A percentile compares a stretch with the other conserved stretches of the same genome.
phyloP scores from a whole-genome alignment of 1,140 invertebrate genomes.

The Cherax quadricarinatus region DNA sequence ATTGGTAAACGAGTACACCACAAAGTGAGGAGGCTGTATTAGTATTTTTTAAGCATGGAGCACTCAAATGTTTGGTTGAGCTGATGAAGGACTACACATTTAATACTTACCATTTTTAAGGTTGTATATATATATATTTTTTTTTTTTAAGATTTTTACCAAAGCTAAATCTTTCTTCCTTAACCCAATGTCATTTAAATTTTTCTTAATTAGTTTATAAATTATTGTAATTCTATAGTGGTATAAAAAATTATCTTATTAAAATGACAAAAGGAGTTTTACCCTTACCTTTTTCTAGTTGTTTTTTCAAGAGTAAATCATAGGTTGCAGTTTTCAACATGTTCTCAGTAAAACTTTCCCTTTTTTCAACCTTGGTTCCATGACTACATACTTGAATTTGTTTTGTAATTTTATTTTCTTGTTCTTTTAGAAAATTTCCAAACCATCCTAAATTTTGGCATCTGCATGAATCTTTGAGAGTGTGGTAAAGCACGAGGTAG shows the following conservation, averaged over 20 bases:
- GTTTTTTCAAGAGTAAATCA: constrained; percentile 1
- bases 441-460: neutral
- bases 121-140: no score
- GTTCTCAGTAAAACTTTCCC: neutral
- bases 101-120: no score
- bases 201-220: no score
- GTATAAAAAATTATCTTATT: neutral
- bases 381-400: neutral
- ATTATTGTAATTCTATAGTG: no score
- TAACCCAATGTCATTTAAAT: no score
- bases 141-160: no score
- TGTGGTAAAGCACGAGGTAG: neutral
- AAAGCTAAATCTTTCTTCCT: no score
- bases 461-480: neutral
- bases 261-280: neutral
- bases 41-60: no score
- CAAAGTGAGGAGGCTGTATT: no score
- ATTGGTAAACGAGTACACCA: no score
- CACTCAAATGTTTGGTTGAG: no score
- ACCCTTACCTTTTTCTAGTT: neutral
- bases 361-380: neutral
- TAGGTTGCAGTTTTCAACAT: neutral
- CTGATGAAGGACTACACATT: no score
- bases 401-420: neutral
- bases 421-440: neutral